A percentile compares a stretch with the other conserved stretches of the same genome.
Conservation (phyloP, 1,140 invertebrate species). For the Ladona fulva region DNA sequence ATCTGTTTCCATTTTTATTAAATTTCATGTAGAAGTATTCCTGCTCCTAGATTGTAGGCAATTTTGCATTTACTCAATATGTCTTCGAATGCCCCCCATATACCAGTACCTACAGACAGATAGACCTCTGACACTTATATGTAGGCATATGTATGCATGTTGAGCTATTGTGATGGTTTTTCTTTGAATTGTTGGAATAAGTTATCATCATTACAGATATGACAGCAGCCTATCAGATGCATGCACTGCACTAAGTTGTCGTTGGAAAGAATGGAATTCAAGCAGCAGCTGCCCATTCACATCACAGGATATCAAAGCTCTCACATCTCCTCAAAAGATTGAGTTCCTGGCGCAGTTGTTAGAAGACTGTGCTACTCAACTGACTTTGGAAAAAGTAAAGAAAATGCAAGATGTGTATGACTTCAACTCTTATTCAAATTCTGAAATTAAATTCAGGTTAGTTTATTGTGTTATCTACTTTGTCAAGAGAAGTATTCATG, state of each 20-base stretch:
- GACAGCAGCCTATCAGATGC: slow-evolving; percentile 57
- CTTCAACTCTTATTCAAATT: slow-evolving; percentile 56
- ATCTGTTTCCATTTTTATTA: too few species aligned
- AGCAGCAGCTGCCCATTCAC: slow-evolving; percentile 27
- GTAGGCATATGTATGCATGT: too few species aligned
- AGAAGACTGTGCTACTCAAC: slow-evolving; percentile 39
- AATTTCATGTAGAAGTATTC: too few species aligned
- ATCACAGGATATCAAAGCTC: slow-evolving; percentile 41
- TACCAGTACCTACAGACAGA: too few species aligned
- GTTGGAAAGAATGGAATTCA: slow-evolving; percentile 45
- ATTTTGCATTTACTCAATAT: too few species aligned
- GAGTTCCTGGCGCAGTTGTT: slow-evolving; percentile 64
- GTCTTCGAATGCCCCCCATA: too few species aligned
- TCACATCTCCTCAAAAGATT: slow-evolving; percentile 58
- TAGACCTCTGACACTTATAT: too few species aligned
- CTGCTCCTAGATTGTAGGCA: too few species aligned
- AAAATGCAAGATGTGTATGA: slow-evolving; percentile 57
- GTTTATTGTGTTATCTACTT: slow-evolving; percentile 11
- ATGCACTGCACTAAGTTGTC: slow-evolving; percentile 48
- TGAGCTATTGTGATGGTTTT: too few species aligned
- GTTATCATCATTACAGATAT: slow-evolving; percentile 53
- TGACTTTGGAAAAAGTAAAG: slow-evolving; percentile 49
- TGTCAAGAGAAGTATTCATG: too few species aligned
- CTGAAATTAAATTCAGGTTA: slow-evolving; percentile 60
- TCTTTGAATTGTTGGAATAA: too few species aligned